Evolutionary conservation across 2,888 invertebrate genomes (phyloP).

Genomic region (Eupithecia abbreviata): DNA sequence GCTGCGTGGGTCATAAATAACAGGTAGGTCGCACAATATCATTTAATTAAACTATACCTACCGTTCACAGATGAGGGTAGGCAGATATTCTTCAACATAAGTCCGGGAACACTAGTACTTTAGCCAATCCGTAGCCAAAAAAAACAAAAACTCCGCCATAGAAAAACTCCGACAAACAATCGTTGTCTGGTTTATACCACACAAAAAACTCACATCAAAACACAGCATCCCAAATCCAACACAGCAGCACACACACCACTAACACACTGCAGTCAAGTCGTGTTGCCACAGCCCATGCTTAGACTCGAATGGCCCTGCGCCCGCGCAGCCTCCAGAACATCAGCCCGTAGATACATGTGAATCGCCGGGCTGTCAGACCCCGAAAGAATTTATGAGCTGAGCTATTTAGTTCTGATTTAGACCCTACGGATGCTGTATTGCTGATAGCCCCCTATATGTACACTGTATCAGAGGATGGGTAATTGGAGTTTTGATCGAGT

Average conservation of each 20-base stretch:
- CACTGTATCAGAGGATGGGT: slow-evolving; percentile 31
- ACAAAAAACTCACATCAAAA: slow-evolving; percentile 4
- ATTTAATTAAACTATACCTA: not conserved
- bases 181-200: not conserved
- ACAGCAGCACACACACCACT: slow-evolving; percentile 23
- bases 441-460: no score
- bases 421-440: slow-evolving; percentile 66
- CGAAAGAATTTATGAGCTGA: slow-evolving; percentile 81
- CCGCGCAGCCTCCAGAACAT: slow-evolving; percentile 50
- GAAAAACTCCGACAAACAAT: not conserved
- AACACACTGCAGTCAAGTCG: slow-evolving; percentile 51
- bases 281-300: slow-evolving; percentile 71
- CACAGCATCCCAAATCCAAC: slow-evolving; percentile 12
- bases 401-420: slow-evolving; percentile 47
- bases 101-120: not conserved
- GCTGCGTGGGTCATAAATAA: no score
- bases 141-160: not conserved
- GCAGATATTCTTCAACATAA: not conserved
- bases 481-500: slow-evolving; percentile 17
- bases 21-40: no score
- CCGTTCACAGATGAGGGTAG: not conserved
- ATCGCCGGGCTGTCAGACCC: slow-evolving; percentile 73
- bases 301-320: slow-evolving; percentile 59
- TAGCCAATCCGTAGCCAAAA: not conserved
- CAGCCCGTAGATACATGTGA: slow-evolving; percentile 66